Evolutionary conservation across 2,888 invertebrate species (phyloP).

Genomic region (Diplolepis rosae): DNA sequence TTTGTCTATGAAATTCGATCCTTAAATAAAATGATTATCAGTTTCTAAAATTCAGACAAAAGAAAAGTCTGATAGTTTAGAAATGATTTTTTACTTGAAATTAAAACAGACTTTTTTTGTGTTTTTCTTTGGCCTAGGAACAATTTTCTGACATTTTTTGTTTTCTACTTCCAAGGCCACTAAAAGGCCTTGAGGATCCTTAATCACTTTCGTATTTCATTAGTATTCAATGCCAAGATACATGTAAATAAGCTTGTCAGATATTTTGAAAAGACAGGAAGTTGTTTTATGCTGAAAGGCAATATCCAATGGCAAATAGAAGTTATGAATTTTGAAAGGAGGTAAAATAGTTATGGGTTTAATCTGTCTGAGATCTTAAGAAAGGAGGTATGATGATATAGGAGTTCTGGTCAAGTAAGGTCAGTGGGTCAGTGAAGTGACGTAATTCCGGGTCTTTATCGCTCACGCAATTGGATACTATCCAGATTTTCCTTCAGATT

Average conservation of each 20-base stretch:
- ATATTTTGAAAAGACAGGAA: neutral
- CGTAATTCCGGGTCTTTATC: slow-evolving; percentile 58
- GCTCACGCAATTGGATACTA: slow-evolving; percentile 51
- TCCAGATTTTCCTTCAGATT: slow-evolving; percentile 57
- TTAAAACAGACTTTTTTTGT: too few species aligned
- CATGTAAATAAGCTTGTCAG: neutral
- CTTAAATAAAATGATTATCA: too few species aligned
- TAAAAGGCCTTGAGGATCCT: neutral
- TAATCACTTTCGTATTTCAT: neutral
- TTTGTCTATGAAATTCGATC: too few species aligned
- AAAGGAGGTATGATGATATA: neutral
- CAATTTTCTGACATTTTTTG: neutral
- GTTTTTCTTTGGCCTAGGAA: neutral
- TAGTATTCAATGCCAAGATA: neutral
- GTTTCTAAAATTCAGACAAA: too few species aligned
- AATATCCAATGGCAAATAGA: neutral
- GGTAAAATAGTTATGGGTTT: neutral
- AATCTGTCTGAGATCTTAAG: slow-evolving; percentile 9
- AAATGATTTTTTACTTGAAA: too few species aligned
- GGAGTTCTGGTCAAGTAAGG: slow-evolving; percentile 62
- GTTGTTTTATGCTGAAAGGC: neutral
- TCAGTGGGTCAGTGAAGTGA: slow-evolving; percentile 67
- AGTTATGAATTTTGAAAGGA: slow-evolving; percentile 22
- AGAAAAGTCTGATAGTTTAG: too few species aligned
- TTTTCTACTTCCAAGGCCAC: neutral